These are phyloP conservation scores for Eclectus roratus DNA, from an alignment of 2,113 vertebrate species.

Conservation along the genomic window DNA sequence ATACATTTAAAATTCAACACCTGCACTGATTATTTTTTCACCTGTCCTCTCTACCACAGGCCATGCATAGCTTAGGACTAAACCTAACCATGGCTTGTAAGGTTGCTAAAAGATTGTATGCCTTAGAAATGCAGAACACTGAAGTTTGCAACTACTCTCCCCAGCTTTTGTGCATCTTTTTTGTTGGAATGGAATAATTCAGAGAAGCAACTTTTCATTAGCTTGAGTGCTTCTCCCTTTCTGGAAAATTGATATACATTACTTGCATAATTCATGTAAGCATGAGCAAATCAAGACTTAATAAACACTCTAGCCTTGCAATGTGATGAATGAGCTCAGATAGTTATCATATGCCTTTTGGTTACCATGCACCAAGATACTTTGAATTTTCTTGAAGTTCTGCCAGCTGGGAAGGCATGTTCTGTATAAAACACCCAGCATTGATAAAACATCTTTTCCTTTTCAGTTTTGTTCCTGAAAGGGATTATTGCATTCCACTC, in stretches of 20 bases:
- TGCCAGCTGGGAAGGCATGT: not conserved
- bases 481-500: no score
- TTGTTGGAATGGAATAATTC: not conserved
- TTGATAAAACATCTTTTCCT: not conserved
- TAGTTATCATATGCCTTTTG: not conserved
- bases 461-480: no score
- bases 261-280: not conserved
- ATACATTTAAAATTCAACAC: not conserved
- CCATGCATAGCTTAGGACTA: not conserved
- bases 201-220: not conserved
- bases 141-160: not conserved
- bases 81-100: not conserved
- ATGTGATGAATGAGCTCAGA: not conserved
- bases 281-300: not conserved
- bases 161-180: not conserved
- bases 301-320: not conserved
- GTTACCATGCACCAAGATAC: not conserved
- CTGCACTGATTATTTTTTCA: not conserved
- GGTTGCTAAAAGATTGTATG: not conserved
- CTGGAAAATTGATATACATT: not conserved
- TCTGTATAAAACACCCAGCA: not conserved
- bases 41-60: not conserved
- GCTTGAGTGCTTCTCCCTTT: not conserved
- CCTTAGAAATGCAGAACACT: not conserved
- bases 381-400: not conserved